Evolutionary conservation across 2,888 invertebrate species (phyloP).

Genomic region (Microctonus brassicae): DNA sequence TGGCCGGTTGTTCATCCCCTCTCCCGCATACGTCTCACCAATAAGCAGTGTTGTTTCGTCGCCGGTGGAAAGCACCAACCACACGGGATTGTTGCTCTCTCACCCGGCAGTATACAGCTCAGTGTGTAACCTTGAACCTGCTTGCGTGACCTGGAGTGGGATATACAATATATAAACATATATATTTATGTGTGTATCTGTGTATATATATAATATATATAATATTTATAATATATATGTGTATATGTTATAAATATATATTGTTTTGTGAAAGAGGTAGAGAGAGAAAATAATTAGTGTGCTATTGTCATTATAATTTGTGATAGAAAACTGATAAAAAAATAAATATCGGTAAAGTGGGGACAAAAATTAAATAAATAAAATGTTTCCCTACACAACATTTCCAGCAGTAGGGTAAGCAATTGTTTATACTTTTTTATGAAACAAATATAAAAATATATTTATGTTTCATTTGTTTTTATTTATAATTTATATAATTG

Average conservation of each 20-base stretch:
- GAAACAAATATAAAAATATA: too few species aligned
- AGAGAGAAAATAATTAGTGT: too few species aligned
- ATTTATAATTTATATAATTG: background rate
- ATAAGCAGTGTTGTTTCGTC: constrained; percentile 26
- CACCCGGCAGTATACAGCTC: constrained; percentile 17
- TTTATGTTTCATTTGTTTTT: background rate
- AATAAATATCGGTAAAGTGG: too few species aligned
- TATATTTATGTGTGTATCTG: constrained; percentile 1
- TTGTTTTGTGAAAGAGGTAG: background rate
- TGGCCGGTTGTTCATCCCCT: constrained; percentile 24
- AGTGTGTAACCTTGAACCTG: constrained; percentile 51
- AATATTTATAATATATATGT: background rate
- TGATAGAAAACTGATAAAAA: background rate
- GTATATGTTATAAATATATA: background rate
- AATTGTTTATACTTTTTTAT: constrained; percentile 1
- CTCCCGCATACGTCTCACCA: background rate
- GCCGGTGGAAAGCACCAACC: constrained; percentile 15
- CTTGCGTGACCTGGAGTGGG: constrained; percentile 22
- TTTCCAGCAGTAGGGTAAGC: constrained; percentile 68
- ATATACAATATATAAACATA: background rate
- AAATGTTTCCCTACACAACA: constrained; percentile 67
- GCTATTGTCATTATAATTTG: background rate
- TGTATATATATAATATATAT: background rate
- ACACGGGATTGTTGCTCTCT: constrained; percentile 22
- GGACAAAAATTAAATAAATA: constrained; percentile 7